A percentile compares a stretch with the other conserved stretches of the same genome.
Evolutionary conservation across 2,888 invertebrate genomes (phyloP).

Genomic region (Dolichomitus sp.): DNA sequence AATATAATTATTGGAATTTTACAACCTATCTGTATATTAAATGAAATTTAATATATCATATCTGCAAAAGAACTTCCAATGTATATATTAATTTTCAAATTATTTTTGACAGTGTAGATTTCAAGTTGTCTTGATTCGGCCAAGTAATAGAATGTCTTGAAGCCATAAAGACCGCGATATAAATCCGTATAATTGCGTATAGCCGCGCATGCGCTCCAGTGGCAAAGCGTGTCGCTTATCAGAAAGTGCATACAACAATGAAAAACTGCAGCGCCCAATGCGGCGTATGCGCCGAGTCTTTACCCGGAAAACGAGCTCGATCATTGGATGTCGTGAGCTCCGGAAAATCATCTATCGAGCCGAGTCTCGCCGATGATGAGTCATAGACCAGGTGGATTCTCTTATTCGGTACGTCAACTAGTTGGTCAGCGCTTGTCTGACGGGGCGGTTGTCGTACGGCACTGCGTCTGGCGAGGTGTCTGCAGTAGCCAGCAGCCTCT

Average conservation of each 20-base stretch:
- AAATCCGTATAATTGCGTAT: neutral
- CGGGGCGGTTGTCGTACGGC: slow-evolving; percentile 35
- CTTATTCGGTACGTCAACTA: slow-evolving; percentile 35
- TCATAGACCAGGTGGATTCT: slow-evolving; percentile 58
- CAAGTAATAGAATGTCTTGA: no score
- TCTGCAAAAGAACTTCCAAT: no score
- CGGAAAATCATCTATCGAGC: slow-evolving; percentile 67
- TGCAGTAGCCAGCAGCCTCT: neutral
- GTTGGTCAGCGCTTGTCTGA: slow-evolving; percentile 60
- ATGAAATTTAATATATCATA: no score
- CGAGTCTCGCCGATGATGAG: slow-evolving; percentile 50
- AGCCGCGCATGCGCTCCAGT: neutral
- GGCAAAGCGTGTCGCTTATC: neutral
- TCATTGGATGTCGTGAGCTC: slow-evolving; percentile 59
- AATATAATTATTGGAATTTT: no score
- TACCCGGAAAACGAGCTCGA: slow-evolving; percentile 57
- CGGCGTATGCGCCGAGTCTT: slow-evolving; percentile 60
- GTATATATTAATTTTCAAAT: no score
- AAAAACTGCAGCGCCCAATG: slow-evolving; percentile 63
- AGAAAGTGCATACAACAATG: slow-evolving; percentile 51
- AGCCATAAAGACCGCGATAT: neutral
- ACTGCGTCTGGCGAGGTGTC: neutral
- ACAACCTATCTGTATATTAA: no score
- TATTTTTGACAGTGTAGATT: no score
- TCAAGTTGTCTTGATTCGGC: no score